Percentiles rank a stretch among this genome's conserved stretches.
These are phyloP conservation scores for Oryzias dopingdopingensis DNA, from an alignment of 2,797 vertebrate genomes.

Conservation along the genomic window DNA sequence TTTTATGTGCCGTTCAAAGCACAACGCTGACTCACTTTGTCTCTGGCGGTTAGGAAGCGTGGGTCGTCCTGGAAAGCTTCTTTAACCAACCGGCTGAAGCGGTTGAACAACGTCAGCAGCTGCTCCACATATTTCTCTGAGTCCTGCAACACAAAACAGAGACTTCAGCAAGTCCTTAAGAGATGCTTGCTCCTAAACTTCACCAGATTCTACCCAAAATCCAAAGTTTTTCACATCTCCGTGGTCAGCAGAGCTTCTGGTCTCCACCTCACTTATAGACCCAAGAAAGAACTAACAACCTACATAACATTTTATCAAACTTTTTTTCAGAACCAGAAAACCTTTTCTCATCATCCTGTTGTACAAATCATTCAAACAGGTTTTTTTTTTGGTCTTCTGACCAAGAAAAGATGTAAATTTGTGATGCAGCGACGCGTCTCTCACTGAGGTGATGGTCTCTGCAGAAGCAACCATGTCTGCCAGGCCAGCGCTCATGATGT, in stretches of 20 bases:
- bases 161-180: background rate
- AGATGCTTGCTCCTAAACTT: background rate
- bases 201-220: too few species aligned
- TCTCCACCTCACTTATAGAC: too few species aligned
- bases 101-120: constrained; percentile 95
- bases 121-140: constrained; percentile 99
- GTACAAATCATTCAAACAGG: too few species aligned
- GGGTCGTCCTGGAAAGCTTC: constrained; percentile 99
- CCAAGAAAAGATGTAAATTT: too few species aligned
- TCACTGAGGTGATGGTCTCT: constrained; percentile 97
- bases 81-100: constrained; percentile 98
- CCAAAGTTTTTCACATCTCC: too few species aligned
- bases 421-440: constrained; percentile 26
- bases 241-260: too few species aligned
- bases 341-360: too few species aligned
- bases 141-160: constrained; percentile 79
- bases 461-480: constrained; percentile 98
- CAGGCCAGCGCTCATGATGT: constrained; percentile 96
- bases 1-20: background rate
- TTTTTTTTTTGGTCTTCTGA: too few species aligned
- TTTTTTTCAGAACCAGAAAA: too few species aligned
- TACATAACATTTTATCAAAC: too few species aligned
- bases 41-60: constrained; percentile 95
- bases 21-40: constrained; percentile 82
- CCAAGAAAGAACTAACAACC: too few species aligned